phyloP scores from a whole-genome alignment of 1,140 invertebrate species.

The Gonatopus flavifemur region DNA sequence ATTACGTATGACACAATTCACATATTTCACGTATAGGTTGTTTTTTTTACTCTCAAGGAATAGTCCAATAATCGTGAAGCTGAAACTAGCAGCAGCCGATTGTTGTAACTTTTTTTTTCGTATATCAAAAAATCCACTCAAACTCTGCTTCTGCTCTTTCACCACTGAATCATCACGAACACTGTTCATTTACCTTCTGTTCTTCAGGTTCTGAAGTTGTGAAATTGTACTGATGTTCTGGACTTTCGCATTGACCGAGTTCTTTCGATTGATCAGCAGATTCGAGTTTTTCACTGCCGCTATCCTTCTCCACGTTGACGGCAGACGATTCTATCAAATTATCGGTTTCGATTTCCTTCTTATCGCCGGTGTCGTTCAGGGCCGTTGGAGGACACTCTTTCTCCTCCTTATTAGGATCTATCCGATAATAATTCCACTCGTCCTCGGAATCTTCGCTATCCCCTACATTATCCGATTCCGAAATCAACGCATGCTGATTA shows the following conservation, averaged over 20 bases:
- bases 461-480: conserved; percentile 69
- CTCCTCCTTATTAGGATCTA: conserved; percentile 59
- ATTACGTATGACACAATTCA: too few species aligned
- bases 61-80: too few species aligned
- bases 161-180: too few species aligned
- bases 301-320: background rate
- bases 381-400: conserved; percentile 17
- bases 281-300: conserved; percentile 9
- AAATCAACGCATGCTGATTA: conserved; percentile 40
- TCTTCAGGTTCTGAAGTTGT: too few species aligned
- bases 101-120: too few species aligned
- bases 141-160: too few species aligned
- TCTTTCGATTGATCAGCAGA: background rate
- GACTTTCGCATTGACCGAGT: conserved; percentile 23
- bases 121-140: too few species aligned
- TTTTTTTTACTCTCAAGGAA: too few species aligned
- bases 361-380: conserved; percentile 15
- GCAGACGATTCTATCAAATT: background rate
- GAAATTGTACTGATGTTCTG: background rate
- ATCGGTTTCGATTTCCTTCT: background rate
- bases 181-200: too few species aligned
- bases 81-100: too few species aligned
- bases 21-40: too few species aligned
- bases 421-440: conserved; percentile 77
- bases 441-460: conserved; percentile 76